phyloP scores from a whole-genome alignment of 1,140 invertebrate genomes.

The Microplitis mediator region DNA sequence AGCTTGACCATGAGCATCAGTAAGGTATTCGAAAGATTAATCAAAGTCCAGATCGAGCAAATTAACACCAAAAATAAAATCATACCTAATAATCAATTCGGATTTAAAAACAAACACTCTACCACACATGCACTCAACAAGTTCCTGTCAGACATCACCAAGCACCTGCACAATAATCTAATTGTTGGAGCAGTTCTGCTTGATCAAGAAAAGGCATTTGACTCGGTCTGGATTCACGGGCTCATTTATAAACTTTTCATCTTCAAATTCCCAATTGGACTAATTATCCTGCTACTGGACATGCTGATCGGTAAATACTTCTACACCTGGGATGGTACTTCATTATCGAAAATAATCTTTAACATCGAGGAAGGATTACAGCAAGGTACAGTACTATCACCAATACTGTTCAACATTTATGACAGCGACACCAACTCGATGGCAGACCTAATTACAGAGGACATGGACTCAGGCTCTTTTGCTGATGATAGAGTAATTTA shows the following conservation, averaged over 20 bases:
- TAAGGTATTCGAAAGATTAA: slow-evolving; percentile 13
- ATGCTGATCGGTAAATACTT: neutral
- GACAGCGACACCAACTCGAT: neutral
- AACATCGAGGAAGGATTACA: neutral
- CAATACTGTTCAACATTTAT: slow-evolving; percentile 22
- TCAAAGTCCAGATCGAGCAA: neutral
- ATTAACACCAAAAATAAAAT: neutral
- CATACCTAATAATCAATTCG: neutral
- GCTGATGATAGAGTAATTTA: slow-evolving; percentile 20
- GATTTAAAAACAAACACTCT: no score
- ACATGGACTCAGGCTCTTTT: neutral
- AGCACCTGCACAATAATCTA: neutral
- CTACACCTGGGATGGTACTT: neutral
- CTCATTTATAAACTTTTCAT: slow-evolving; percentile 27
- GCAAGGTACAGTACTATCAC: slow-evolving; percentile 19
- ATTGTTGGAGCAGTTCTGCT: slow-evolving; percentile 6
- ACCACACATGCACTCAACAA: slow-evolving; percentile 10
- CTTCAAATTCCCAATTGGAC: neutral
- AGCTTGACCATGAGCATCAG: slow-evolving; percentile 7
- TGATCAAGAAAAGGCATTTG: slow-evolving; percentile 19
- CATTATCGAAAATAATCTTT: neutral
- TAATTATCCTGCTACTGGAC: neutral
- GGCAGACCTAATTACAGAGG: neutral
- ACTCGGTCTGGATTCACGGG: slow-evolving; percentile 25
- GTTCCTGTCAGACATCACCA: slow-evolving; percentile 12